Evolutionary conservation across 2,797 vertebrate species (phyloP).

Genomic region (Fistularia tabacaria): DNA sequence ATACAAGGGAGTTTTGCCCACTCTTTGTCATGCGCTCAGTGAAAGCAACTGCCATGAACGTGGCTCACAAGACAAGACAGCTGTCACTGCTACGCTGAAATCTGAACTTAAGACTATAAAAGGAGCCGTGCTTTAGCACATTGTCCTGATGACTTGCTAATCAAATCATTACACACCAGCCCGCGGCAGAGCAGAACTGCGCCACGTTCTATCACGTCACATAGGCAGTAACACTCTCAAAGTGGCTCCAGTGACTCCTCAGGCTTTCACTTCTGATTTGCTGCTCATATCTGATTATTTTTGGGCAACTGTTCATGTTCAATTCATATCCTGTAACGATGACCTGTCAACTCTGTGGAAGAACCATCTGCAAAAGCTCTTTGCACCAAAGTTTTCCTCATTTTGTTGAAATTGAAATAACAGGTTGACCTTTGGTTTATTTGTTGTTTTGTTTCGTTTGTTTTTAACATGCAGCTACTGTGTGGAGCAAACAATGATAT

Average conservation of each 20-base stretch:
- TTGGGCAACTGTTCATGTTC: slow-evolving; percentile 25
- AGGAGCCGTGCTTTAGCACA: slow-evolving; percentile 29
- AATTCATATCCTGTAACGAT: slow-evolving; percentile 14
- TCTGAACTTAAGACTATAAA: slow-evolving; percentile 34
- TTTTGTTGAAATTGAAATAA: background rate
- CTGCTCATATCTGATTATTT: slow-evolving; percentile 37
- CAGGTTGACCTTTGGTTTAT: no score
- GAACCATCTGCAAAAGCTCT: background rate
- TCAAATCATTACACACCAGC: slow-evolving; percentile 43
- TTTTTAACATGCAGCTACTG: no score
- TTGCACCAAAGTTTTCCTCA: background rate
- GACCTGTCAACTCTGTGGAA: slow-evolving; percentile 10
- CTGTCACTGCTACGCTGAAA: slow-evolving; percentile 44
- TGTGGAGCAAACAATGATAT: no score
- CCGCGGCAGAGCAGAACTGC: slow-evolving; percentile 16
- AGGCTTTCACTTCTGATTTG: slow-evolving; percentile 32
- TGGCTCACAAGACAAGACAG: slow-evolving; percentile 40
- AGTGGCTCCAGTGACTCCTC: slow-evolving; percentile 23
- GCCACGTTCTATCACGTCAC: background rate
- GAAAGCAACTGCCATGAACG: slow-evolving; percentile 49
- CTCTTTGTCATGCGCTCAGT: slow-evolving; percentile 45
- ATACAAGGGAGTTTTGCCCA: slow-evolving; percentile 48
- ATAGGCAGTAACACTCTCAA: slow-evolving; percentile 2
- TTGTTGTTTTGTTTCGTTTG: background rate
- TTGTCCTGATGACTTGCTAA: slow-evolving; percentile 42